phyloP scores from a whole-genome alignment of 2,888 invertebrate genomes.

The Caenorhabditis sp. region DNA sequence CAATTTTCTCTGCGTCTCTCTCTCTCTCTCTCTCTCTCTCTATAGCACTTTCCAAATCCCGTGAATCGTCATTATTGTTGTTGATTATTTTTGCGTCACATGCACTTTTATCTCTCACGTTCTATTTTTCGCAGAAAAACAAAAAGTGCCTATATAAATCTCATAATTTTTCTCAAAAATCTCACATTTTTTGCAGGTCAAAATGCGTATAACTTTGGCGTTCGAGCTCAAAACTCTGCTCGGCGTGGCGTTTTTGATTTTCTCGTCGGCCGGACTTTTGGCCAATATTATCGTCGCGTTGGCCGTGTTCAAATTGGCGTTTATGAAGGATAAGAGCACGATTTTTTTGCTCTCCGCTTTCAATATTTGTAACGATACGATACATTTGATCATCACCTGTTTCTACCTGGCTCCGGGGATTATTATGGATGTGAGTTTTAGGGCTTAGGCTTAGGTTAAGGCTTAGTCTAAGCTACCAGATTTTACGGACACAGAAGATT shows the following conservation, averaged over 20 bases:
- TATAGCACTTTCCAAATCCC: no score
- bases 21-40: no score
- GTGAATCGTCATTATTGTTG: no score
- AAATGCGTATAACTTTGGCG: not conserved
- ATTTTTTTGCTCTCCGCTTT: slow-evolving; percentile 46
- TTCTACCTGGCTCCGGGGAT: slow-evolving; percentile 25
- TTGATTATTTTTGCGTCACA: no score
- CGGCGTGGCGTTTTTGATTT: slow-evolving; percentile 6
- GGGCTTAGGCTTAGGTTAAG: slow-evolving; percentile 5
- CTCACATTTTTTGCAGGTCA: not conserved
- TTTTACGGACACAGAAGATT: no score
- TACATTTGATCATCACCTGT: slow-evolving; percentile 31
- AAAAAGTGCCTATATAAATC: no score
- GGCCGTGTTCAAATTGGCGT: slow-evolving; percentile 24
- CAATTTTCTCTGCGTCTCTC: no score
- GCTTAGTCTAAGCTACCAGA: no score
- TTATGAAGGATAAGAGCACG: slow-evolving; percentile 24
- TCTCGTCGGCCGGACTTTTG: slow-evolving; percentile 9
- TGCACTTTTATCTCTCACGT: no score
- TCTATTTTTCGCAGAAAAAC: no score
- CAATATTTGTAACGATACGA: slow-evolving; percentile 40
- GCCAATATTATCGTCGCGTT: slow-evolving; percentile 17
- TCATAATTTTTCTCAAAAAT: no score
- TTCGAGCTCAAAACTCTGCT: slow-evolving; percentile 7
- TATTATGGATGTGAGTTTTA: slow-evolving; percentile 6